Evolutionary conservation across 2,888 invertebrate species (phyloP), one percentile per base, ranked within the genome.

Genomic region (Diaprepes abbreviatus): DNA sequence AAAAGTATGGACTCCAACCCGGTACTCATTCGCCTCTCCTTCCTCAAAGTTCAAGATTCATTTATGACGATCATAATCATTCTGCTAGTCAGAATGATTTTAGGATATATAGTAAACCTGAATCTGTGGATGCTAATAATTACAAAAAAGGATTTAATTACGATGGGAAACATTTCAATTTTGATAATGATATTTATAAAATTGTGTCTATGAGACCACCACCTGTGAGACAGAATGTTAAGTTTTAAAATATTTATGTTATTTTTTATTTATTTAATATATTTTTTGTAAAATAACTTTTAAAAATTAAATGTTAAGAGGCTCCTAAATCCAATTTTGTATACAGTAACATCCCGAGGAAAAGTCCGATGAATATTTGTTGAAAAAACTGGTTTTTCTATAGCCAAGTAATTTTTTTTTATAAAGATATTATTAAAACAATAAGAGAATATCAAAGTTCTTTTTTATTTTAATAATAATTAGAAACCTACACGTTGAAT

Each of bases 121-220:
- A 58, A 17, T 31, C 58, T 3, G 21, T 43, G 10, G 59, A 63
- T 7, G 9, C 17, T 0, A 28, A 17, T 21, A 17, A 38, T 0
- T 24, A 50, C 6, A 17, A 16, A 17, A 28, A 6, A 1, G 66
- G 33, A 6, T 65, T 36, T 35, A 16, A 14, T 14, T 33, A 38
- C 17, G 55, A 54, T 2, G 43, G 17, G n/a, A 10, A 36, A 24
- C 3, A 12, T 19, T 10, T 6, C 1, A 35, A 24, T 33, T 65
- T 31, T 45, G 16, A 57, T 2, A 63, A 50, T 19, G 69, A 69
- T 31, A 7, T 62, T 9, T 69, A 69, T n/a, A 63, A 64, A 52
- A 69, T 69, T 40, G 63, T 64, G 1, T 69, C 69, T 5, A 64
- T 69, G 58, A 63, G 69, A 43, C 69, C 69, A 6, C 69, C 69